Evolutionary conservation across 2,888 invertebrate species (phyloP).

Genomic region (Eustalomyia histrio): DNA sequence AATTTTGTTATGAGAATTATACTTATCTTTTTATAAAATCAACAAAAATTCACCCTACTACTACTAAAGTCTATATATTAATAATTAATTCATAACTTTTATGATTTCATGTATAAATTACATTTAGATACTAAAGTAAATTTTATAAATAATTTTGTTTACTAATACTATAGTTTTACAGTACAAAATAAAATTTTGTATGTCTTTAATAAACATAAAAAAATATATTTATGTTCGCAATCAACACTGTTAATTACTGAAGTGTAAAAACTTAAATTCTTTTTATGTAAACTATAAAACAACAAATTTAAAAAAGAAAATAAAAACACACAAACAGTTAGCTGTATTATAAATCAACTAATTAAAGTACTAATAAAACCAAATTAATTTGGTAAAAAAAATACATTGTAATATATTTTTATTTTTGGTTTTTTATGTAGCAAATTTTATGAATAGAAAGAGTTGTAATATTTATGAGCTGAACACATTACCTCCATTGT

Average conservation of each 20-base stretch:
- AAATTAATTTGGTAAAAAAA: constrained; percentile 24
- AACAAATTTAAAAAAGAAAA: constrained; percentile 24
- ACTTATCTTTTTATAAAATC: too few species aligned
- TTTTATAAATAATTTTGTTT: too few species aligned
- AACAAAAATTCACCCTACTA: too few species aligned
- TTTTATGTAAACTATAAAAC: constrained; percentile 53
- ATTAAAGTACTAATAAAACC: too few species aligned
- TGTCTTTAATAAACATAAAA: not conserved
- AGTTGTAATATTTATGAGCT: too few species aligned
- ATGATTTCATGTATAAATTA: too few species aligned
- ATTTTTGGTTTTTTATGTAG: not conserved
- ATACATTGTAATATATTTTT: not conserved
- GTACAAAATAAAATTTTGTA: not conserved
- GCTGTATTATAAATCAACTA: constrained; percentile 45
- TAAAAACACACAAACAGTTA: constrained; percentile 1
- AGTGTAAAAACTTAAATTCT: constrained; percentile 50
- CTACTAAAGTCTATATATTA: too few species aligned
- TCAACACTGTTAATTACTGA: constrained; percentile 47
- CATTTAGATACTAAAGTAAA: too few species aligned
- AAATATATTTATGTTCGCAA: constrained; percentile 1
- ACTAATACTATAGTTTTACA: too few species aligned
- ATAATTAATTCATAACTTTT: too few species aligned
- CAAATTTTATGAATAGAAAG: not conserved
- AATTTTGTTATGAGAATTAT: too few species aligned
- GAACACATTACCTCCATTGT: too few species aligned